Percentiles rank a stretch among this genome's conserved stretches.
Evolutionary conservation across 2,113 vertebrate genomes (phyloP).

Genomic region (Menidia beryllina): DNA sequence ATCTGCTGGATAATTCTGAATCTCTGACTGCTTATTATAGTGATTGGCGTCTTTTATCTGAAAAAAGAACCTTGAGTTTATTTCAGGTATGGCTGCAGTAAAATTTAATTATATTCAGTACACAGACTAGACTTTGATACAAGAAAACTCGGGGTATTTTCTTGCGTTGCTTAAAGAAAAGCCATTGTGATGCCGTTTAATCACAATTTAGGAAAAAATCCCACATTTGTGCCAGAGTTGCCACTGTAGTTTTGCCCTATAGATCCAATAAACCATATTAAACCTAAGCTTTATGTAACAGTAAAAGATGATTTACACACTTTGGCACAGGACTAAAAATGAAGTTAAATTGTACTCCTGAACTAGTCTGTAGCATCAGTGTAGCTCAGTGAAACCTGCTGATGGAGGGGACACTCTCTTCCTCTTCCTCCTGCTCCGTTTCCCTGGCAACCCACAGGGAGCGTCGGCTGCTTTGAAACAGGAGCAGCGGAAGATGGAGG

Average conservation of each 20-base stretch:
- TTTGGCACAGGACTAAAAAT: background rate
- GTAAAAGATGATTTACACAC: background rate
- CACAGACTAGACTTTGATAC: constrained; percentile 19
- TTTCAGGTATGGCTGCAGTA: constrained; percentile 50
- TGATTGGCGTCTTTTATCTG: constrained; percentile 60
- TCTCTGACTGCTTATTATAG: constrained; percentile 50
- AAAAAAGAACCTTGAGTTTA: constrained; percentile 53
- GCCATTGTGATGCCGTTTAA: background rate
- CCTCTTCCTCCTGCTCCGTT: constrained; percentile 68
- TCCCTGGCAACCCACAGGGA: constrained; percentile 76
- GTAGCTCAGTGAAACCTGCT: background rate
- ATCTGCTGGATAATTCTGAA: constrained; percentile 70
- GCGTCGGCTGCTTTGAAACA: constrained; percentile 73
- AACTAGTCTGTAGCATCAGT: no score
- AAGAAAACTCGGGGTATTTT: constrained; percentile 3
- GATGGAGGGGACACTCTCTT: constrained; percentile 39
- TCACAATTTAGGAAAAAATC: no score
- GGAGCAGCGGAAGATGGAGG: constrained; percentile 84
- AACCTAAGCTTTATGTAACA: background rate
- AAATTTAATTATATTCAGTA: constrained; percentile 36
- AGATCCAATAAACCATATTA: background rate
- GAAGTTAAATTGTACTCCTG: background rate
- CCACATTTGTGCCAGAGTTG: no score
- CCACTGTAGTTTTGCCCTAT: no score
- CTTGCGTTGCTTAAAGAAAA: background rate